Conservation (phyloP, 2,888 invertebrate genomes). For the Lissocephala sabroskyi region DNA sequence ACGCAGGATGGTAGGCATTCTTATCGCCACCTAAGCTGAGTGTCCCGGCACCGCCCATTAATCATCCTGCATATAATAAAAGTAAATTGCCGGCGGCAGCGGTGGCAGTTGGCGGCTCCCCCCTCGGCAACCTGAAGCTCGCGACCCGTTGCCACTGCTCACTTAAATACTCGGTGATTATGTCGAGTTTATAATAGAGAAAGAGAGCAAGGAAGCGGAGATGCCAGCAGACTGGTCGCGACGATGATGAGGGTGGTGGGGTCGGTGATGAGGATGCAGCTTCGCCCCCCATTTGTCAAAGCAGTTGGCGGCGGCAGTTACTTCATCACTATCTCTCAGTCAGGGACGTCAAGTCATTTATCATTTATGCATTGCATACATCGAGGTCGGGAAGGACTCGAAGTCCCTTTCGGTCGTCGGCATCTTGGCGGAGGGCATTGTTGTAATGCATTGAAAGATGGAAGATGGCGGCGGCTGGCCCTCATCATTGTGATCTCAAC, state of each 20-base stretch:
- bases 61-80: conserved; percentile 42
- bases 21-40: no score
- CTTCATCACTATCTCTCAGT: conserved; percentile 57
- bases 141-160: conserved; percentile 4
- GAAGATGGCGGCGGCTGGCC: no score
- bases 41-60: no score
- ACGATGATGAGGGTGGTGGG: no score
- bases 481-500: no score
- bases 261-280: no score
- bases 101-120: no score
- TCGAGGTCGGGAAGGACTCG: conserved; percentile 10
- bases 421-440: not conserved
- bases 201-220: conserved; percentile 3
- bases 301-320: conserved; percentile 42
- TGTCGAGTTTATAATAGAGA: conserved; percentile 58
- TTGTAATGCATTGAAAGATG: no score
- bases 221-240: no score
- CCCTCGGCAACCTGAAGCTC: not conserved
- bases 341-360: conserved; percentile 49
- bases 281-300: conserved; percentile 46
- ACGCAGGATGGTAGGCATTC: no score
- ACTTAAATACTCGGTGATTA: conserved; percentile 46
- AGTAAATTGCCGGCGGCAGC: conserved; percentile 25
- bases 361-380: conserved; percentile 58
- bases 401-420: no score